phyloP scores from a whole-genome alignment of 2,888 invertebrate species.

The Sminthurides aquaticus region DNA sequence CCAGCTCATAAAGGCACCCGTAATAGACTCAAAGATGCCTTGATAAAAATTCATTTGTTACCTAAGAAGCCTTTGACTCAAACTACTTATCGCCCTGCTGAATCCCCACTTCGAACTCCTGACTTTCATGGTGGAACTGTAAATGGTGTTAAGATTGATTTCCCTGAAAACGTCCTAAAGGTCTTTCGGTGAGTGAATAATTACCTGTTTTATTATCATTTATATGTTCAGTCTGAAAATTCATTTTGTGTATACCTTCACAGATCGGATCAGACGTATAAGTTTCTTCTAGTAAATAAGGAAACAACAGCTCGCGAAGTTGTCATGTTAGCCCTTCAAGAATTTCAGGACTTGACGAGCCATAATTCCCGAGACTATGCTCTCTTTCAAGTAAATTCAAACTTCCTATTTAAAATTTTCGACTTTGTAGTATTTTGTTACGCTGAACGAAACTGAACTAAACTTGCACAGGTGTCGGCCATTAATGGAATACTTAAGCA shows the following conservation, averaged over 20 bases:
- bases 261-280: constrained; percentile 94
- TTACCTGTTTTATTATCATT: background rate
- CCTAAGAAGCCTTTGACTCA: constrained; percentile 55
- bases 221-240: no score
- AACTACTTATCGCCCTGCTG: background rate
- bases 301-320: constrained; percentile 66
- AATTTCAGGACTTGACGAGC: constrained; percentile 83
- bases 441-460: no score
- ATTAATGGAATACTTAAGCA: constrained; percentile 95
- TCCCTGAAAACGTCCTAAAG: constrained; percentile 95
- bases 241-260: constrained; percentile 49
- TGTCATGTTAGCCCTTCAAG: constrained; percentile 91
- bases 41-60: constrained; percentile 82
- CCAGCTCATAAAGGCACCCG: background rate
- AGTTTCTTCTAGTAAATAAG: constrained; percentile 92
- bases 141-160: constrained; percentile 58
- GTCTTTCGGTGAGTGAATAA: constrained; percentile 56
- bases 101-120: background rate
- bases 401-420: constrained; percentile 49
- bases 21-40: constrained; percentile 56
- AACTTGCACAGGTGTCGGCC: constrained; percentile 51
- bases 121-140: background rate
- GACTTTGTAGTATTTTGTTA: background rate
- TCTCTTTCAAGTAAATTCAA: constrained; percentile 59
- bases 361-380: constrained; percentile 63